Conservation (phyloP, 64 coral and sea anemone species). For the Stichodactyla helianthus region DNA sequence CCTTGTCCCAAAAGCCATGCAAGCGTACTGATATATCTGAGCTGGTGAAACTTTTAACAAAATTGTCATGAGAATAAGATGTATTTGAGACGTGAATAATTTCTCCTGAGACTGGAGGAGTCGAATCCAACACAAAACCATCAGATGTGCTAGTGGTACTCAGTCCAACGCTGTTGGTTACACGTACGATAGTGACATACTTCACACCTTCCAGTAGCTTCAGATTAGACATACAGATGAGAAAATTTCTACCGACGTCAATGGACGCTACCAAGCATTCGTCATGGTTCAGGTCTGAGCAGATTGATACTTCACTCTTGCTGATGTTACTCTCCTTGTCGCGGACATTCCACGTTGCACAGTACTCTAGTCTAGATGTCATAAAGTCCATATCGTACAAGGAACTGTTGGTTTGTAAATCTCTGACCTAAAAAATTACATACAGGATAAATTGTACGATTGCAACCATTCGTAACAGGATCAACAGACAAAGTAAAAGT, state of each 20-base stretch:
- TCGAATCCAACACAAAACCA: conserved; percentile 71
- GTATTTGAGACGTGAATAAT: conserved; percentile 44
- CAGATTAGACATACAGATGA: conserved; percentile 60
- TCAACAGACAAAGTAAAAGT: neutral
- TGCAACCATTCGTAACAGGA: neutral
- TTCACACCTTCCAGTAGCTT: conserved; percentile 70
- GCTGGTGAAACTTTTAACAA: conserved; percentile 17
- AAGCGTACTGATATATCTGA: conserved; percentile 60
- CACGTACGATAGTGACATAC: conserved; percentile 63
- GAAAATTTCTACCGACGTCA: conserved; percentile 45
- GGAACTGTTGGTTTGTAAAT: conserved; percentile 31
- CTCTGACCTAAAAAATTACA: conserved; percentile 37
- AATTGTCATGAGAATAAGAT: neutral
- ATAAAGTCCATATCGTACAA: conserved; percentile 63
- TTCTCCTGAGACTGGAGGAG: conserved; percentile 58
- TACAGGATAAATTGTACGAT: neutral
- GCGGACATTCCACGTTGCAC: conserved; percentile 41
- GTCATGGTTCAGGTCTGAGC: conserved; percentile 41
- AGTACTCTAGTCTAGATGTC: conserved; percentile 64
- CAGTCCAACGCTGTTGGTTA: conserved; percentile 57
- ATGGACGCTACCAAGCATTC: conserved; percentile 45
- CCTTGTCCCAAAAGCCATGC: conserved; percentile 71
- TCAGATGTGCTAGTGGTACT: conserved; percentile 36
- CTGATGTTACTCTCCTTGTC: conserved; percentile 66
- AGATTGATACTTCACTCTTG: conserved; percentile 74